Evolutionary conservation across 2,888 invertebrate species (phyloP), one percentile per base, ranked within the genome.

Genomic region (Drosophila kanekoi): DNA sequence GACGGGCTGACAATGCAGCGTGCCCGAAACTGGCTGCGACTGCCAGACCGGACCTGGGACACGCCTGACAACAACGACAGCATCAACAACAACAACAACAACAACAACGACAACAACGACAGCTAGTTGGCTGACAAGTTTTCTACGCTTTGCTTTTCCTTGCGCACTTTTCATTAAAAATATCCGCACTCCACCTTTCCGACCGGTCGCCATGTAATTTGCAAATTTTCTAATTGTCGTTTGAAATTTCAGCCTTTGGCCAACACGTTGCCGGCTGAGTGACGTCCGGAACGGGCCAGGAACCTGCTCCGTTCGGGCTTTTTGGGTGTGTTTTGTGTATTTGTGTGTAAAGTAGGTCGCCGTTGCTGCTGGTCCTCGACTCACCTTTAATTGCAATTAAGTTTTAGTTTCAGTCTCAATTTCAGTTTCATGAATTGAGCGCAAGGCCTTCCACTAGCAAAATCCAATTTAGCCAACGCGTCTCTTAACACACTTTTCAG

Each of bases 161-260:
- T 48, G 79, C 79, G 57, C 65, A 66, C 76, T 81, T 87, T 81
- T 82, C 79, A 79, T 88, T 86, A 71, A 79, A 77, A 77, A 68
- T 72, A 72, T 71, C 75, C 60, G 72, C 68, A 64, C 56, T 16
- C 32, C 67, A 38, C 43, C 49, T 61, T 62, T 56, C 54, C 38
- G 14, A 37, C 70, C 54, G 20, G 18, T 13, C 35, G 28, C 57
- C 64, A 59, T 73, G 83, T 87, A 81, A 86, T 89, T 89, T 81
- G 85, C 85, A 85, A 86, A 89, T 89, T 89, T 90, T 87, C 80
- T 89, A 90, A 90, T 90, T 89, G 89, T 90, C 87, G 81, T 71
- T 80, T 65, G 81, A 89, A 83, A 87, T 74, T 83, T 77, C 83
- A 87, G 89, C 81, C 87, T 82, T 72, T 65, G 74, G 65, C 77